Conservation (phyloP, 2,797 vertebrate species). For the Falco concolor region DNA sequence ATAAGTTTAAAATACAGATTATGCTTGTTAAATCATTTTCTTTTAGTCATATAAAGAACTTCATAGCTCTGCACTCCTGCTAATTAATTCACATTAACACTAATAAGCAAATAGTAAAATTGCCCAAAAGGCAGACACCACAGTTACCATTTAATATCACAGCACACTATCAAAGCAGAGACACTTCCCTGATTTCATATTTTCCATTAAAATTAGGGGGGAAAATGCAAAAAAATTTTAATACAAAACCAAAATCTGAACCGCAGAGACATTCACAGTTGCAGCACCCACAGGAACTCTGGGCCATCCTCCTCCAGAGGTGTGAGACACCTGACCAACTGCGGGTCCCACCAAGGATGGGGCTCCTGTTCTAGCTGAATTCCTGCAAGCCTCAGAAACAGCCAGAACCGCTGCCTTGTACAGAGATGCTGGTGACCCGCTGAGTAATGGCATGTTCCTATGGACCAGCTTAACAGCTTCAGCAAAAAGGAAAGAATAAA, state of each 20-base stretch:
- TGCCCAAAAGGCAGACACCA: neutral
- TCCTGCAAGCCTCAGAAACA: neutral
- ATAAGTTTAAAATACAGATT: neutral
- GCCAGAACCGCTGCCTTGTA: neutral
- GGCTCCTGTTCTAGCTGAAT: neutral
- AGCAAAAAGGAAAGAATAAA: neutral
- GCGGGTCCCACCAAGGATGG: neutral
- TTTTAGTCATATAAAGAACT: neutral
- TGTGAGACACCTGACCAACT: neutral
- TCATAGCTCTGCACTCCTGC: neutral
- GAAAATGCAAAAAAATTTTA: neutral
- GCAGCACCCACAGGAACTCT: neutral
- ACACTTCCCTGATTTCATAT: neutral
- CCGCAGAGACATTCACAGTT: no score
- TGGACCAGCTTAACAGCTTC: neutral
- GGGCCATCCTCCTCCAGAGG: fast-evolving
- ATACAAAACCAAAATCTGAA: neutral
- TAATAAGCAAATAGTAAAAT: neutral
- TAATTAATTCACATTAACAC: neutral
- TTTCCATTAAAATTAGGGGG: neutral
- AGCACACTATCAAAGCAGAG: neutral
- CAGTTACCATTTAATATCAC: neutral
- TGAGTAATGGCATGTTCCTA: neutral
- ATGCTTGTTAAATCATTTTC: neutral
- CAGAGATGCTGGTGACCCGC: neutral